These are phyloP conservation scores for Scylla paramamosain DNA, from an alignment of 1,140 invertebrate genomes.

Conservation along the genomic window DNA sequence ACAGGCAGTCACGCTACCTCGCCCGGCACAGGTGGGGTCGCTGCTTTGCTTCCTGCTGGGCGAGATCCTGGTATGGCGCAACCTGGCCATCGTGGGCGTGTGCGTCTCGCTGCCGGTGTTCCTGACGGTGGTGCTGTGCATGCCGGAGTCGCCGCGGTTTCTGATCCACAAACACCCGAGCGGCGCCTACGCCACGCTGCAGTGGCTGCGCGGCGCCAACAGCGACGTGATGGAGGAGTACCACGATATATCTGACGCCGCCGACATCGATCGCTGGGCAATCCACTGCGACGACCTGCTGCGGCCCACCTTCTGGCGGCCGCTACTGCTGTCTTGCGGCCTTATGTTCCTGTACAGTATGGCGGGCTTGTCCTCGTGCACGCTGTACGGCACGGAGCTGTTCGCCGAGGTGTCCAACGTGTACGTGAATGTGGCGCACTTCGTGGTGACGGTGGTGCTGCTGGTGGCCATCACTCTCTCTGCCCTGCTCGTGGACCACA, in stretches of 20 bases:
- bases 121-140: slow-evolving; percentile 71
- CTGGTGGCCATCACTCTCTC: slow-evolving; percentile 72
- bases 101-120: slow-evolving; percentile 71
- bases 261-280: slow-evolving; percentile 72
- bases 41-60: slow-evolving; percentile 74
- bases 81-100: slow-evolving; percentile 75
- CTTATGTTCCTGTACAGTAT: slow-evolving; percentile 77
- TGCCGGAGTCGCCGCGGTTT: slow-evolving; percentile 76
- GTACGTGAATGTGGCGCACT: slow-evolving; percentile 71
- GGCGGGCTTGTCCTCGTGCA: slow-evolving; percentile 74
- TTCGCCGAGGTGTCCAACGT: slow-evolving; percentile 71
- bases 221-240: slow-evolving; percentile 77
- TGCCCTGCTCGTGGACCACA: slow-evolving; percentile 74
- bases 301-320: slow-evolving; percentile 76
- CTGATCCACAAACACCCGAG: slow-evolving; percentile 73
- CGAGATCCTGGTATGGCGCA: slow-evolving; percentile 74
- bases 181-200: slow-evolving; percentile 73
- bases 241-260: slow-evolving; percentile 75
- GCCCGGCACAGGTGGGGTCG: slow-evolving; percentile 66
- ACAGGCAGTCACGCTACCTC: background rate
- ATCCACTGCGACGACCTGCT: slow-evolving; percentile 70
- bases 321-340: slow-evolving; percentile 73
- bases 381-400: slow-evolving; percentile 73
- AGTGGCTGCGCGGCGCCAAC: slow-evolving; percentile 75
- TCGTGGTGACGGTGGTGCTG: slow-evolving; percentile 69